Evolutionary conservation across 1,140 invertebrate genomes (phyloP), one percentile per base, ranked within the genome.

Genomic region (Copidosoma floridanum): DNA sequence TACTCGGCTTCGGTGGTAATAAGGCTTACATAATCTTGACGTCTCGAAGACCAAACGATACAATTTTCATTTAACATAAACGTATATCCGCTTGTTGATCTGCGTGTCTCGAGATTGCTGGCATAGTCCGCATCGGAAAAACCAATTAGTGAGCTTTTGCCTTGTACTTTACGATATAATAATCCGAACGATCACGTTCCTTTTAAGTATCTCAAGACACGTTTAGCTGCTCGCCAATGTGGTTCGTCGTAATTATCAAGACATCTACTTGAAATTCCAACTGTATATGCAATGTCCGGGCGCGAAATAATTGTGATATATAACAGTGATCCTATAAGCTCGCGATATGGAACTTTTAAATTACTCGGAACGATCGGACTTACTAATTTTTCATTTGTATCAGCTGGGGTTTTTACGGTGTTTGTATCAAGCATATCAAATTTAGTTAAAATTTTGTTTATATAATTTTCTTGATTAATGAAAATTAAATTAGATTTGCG

Each of bases 51-150:
- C 55, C 55, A 57, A 2, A 32, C 20, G 7, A 57, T 27, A 2
- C 27, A n/a, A n/a, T n/a, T 11, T 10, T 23, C 56, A 24, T 27
- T 23, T 11, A 16, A 32, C 20, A 57, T 10, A 35, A 50, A 57
- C 12, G 50, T 46, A 27, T 44, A 50, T 3, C 56, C 56, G 18
- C 27, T 48, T n/a, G 21, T 26, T 18, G 56, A 57, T n/a, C 35
- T 35, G 7, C 56, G 23, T 11, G 24, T 47, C 7, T 40, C 35
- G 7, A 16, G 3, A 12, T 41, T 24, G 50, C 24, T 35, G 7
- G 50, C 50, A 38, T 52, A 52, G 21, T 52, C 50, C 8, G 50
- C 32, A 37, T 52, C 50, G 3, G 50, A 52, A 38, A 26, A 52
- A 10, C 50, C 50, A 14, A 37, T 27, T 52, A 35, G 29, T 21